A percentile compares a stretch with the other conserved stretches of the same genome.
These are phyloP conservation scores for Chromoteleia sp. DNA, from an alignment of 2,888 invertebrate genomes.

Conservation along the genomic window DNA sequence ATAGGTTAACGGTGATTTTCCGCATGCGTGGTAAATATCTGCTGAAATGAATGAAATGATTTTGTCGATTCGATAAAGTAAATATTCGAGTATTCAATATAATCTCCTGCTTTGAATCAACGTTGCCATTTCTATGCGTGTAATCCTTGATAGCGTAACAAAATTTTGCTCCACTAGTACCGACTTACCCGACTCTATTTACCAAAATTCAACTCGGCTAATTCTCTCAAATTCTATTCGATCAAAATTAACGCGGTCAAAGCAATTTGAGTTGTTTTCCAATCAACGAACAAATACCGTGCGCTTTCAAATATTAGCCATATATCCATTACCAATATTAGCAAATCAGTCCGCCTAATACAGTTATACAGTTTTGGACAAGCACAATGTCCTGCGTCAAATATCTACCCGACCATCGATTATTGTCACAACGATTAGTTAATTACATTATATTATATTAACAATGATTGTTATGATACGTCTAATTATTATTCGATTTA, in stretches of 20 bases:
- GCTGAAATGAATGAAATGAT: no score
- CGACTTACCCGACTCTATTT: slow-evolving; percentile 18
- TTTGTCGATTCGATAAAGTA: no score
- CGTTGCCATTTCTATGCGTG: slow-evolving; percentile 9
- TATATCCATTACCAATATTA: slow-evolving; percentile 53
- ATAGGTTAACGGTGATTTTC: no score
- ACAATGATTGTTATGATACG: slow-evolving; percentile 12
- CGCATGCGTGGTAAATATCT: no score
- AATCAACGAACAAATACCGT: slow-evolving; percentile 52
- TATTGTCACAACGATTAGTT: slow-evolving; percentile 43
- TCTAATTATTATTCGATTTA: background rate
- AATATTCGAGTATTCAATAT: no score
- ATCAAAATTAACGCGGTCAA: slow-evolving; percentile 57
- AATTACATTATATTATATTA: slow-evolving; percentile 39
- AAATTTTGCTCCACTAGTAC: slow-evolving; percentile 28
- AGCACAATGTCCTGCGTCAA: slow-evolving; percentile 23
- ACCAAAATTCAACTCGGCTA: slow-evolving; percentile 42
- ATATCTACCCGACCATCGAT: slow-evolving; percentile 17
- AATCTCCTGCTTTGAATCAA: no score
- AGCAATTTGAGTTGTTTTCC: slow-evolving; percentile 57
- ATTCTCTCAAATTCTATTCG: slow-evolving; percentile 42
- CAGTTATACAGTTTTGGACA: slow-evolving; percentile 44
- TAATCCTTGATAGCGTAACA: slow-evolving; percentile 21
- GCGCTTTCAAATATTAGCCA: slow-evolving; percentile 40
- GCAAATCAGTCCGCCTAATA: slow-evolving; percentile 38